phyloP scores from a whole-genome alignment of 2,888 invertebrate species.

The Agonopterix alstromeriana region DNA sequence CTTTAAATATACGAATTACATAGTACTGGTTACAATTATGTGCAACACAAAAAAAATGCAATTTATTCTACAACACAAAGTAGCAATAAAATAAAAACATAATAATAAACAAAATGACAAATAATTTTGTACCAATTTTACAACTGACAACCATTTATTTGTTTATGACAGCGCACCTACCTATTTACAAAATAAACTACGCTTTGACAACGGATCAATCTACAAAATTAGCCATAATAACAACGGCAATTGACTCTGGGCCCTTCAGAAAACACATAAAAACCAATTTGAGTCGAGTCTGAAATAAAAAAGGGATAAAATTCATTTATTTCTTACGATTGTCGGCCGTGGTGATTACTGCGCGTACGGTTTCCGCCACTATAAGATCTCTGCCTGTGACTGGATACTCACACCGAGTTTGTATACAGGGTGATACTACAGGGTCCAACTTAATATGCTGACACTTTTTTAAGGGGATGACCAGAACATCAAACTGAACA shows the following conservation, averaged over 20 bases:
- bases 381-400: constrained; percentile 8
- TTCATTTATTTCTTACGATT: constrained; percentile 67
- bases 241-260: constrained; percentile 25
- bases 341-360: constrained; percentile 52
- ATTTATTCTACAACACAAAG: too few relatives aligned
- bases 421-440: too few relatives aligned
- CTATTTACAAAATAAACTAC: constrained; percentile 15
- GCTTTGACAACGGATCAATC: constrained; percentile 37
- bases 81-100: too few relatives aligned
- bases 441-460: too few relatives aligned
- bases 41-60: too few relatives aligned
- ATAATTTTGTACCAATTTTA: too few relatives aligned
- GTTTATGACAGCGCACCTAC: neutral
- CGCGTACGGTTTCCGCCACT: constrained; percentile 49
- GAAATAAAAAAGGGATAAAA: constrained; percentile 37
- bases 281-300: constrained; percentile 39
- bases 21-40: too few relatives aligned
- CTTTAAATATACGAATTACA: too few relatives aligned
- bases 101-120: too few relatives aligned
- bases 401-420: too few relatives aligned
- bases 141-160: neutral
- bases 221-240: constrained; percentile 49
- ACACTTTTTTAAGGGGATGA: too few relatives aligned
- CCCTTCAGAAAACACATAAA: constrained; percentile 56
- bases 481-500: too few relatives aligned